phyloP scores from a whole-genome alignment of 2,113 vertebrate genomes.

The Lagopus muta region DNA sequence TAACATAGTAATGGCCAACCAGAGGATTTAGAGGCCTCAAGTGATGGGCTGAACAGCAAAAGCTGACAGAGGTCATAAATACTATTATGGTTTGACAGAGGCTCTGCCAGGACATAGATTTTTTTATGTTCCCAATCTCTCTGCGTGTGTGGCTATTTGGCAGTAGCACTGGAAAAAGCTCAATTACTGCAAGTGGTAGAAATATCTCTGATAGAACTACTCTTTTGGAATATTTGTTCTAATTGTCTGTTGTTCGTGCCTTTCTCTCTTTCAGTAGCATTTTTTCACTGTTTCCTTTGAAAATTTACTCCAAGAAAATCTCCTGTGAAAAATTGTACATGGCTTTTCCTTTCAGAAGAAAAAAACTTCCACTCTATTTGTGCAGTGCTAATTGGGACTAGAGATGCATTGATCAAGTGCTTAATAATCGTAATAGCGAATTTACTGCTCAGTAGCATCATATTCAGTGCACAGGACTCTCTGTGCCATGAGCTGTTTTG shows the following conservation, averaged over 20 bases:
- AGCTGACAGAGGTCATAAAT: conserved; percentile 14
- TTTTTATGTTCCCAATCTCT: background rate
- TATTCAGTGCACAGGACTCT: background rate
- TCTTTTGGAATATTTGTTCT: background rate
- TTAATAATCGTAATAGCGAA: background rate
- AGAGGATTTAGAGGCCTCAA: conserved; percentile 11
- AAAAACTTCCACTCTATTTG: background rate
- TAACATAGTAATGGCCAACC: background rate
- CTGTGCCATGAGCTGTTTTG: background rate
- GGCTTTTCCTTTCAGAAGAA: background rate
- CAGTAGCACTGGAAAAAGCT: background rate
- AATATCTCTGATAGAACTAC: background rate
- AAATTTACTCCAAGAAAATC: background rate
- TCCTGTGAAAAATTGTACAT: background rate
- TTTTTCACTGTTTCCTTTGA: background rate
- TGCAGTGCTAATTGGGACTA: background rate
- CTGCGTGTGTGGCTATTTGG: background rate
- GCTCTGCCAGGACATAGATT: background rate
- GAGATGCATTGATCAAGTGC: background rate
- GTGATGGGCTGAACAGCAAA: background rate
- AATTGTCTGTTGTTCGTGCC: background rate
- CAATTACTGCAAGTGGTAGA: background rate
- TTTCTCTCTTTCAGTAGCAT: background rate
- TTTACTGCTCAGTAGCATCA: background rate
- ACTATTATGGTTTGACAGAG: background rate